Evolutionary conservation across 2,113 vertebrate genomes (phyloP).

Genomic region (Chlamydotis undulata): DNA sequence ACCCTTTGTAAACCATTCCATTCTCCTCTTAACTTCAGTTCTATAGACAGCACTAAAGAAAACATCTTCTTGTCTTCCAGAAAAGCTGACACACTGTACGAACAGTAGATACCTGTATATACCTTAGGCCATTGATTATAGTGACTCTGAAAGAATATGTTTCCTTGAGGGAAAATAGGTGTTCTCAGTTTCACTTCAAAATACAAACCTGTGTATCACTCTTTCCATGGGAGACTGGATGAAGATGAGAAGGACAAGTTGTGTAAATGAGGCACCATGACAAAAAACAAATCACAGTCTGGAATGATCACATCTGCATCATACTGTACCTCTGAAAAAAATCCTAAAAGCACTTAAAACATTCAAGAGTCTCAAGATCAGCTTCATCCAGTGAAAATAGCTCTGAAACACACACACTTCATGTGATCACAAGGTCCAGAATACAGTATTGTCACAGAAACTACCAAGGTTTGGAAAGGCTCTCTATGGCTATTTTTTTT

Average conservation of each 20-base stretch:
- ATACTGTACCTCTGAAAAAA: not conserved
- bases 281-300: not conserved
- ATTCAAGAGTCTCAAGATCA: not conserved
- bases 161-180: not conserved
- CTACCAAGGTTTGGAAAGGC: not conserved
- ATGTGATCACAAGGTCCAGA: not conserved
- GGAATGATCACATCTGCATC: not conserved
- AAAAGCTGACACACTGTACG: not conserved
- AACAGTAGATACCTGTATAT: not conserved
- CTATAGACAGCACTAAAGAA: not conserved
- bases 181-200: not conserved
- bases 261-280: not conserved
- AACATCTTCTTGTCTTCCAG: accelerated
- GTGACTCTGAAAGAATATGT: not conserved
- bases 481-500: not conserved
- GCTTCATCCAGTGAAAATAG: not conserved
- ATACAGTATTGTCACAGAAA: not conserved
- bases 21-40: not conserved
- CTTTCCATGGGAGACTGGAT: not conserved
- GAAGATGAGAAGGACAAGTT: not conserved
- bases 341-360: not conserved
- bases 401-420: not conserved
- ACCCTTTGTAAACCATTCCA: not conserved
- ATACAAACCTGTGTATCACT: not conserved
- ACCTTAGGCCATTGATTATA: not conserved